Conservation (phyloP, 2,888 invertebrate species). For the Cataglyphis livida region DNA sequence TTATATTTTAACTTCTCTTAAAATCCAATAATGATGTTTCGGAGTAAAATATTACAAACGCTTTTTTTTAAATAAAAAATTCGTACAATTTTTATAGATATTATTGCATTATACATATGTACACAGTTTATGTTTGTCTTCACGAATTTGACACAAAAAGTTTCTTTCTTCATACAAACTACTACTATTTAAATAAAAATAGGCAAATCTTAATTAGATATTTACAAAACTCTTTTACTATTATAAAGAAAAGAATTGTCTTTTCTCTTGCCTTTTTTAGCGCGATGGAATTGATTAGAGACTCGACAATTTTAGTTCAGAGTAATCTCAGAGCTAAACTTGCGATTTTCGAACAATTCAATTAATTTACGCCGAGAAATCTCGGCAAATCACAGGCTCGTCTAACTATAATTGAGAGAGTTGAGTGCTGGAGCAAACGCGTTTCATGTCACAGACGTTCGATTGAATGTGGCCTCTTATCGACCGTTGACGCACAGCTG, state of each 20-base stretch:
- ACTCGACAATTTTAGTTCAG: background rate
- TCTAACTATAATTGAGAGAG: slow-evolving; percentile 18
- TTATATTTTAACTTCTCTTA: background rate
- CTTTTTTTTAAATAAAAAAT: background rate
- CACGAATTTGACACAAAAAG: background rate
- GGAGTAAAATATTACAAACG: background rate
- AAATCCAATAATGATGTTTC: background rate
- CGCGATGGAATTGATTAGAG: background rate
- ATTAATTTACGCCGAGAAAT: background rate
- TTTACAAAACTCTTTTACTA: background rate
- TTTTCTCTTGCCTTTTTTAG: background rate
- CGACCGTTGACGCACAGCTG: slow-evolving; percentile 23
- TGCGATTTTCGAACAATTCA: background rate
- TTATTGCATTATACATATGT: background rate
- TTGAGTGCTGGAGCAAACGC: background rate
- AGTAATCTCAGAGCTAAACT: background rate
- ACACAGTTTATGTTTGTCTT: background rate
- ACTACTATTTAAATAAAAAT: background rate
- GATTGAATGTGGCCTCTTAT: slow-evolving; percentile 31
- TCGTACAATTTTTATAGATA: background rate
- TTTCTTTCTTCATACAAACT: background rate
- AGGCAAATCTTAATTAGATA: background rate
- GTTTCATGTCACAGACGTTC: slow-evolving; percentile 5
- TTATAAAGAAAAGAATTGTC: background rate
- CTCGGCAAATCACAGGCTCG: background rate